Base-by-base conservation (phyloP, 2,797 vertebrate species). In the Sebastes goodei region DNA sequence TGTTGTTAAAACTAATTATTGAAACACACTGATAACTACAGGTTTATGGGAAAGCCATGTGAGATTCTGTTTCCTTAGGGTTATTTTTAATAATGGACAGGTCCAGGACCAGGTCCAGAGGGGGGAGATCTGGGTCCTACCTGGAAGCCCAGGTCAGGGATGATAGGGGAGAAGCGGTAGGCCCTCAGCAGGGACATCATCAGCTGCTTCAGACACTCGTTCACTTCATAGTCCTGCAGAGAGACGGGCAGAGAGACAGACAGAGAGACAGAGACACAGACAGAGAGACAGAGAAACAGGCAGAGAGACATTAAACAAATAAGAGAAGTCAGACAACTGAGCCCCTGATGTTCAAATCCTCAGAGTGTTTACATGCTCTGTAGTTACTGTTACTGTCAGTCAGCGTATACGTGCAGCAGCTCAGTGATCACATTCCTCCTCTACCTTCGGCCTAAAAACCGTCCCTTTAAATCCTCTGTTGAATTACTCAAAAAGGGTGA, bases 171-270 rank as follows among this genome's bases (percentile, higher is more conserved):
- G 94, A 99, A 99, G 21, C 98, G 97, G 88, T 99, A 99, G 1
- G 98, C 98, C 56, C 98, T 96, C 76, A 99, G 95, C 64, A 99
- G 93, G 4, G 98, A 98, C 98, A 99, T 99, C 97, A 99, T 96
- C 84, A 99, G 90, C 92, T 99, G 98, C 90, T 98, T 99, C 91
- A 99, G 96, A 89, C 98, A 99, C 88, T 99, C 98, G 0, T 96
- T 97, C 10, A 99, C 96, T 89, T 99, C 98, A 2, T 98, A 97
- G 74, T 99, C 98, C 98, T 99, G 71, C 65, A 74, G 33, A 74
- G 21, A 72, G 14, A 46, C 2, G 5, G 8, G 38, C 0, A 49
- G 14, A 62, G 3, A 32, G 32, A 68, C 4, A 59, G 20, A 49
- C 2, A 10, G 32, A n/a, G n/a, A 56, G n/a, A 30, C 2, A 10